phyloP scores from a whole-genome alignment of 2,888 invertebrate genomes.

The Hermaeophaga mercurialis region DNA sequence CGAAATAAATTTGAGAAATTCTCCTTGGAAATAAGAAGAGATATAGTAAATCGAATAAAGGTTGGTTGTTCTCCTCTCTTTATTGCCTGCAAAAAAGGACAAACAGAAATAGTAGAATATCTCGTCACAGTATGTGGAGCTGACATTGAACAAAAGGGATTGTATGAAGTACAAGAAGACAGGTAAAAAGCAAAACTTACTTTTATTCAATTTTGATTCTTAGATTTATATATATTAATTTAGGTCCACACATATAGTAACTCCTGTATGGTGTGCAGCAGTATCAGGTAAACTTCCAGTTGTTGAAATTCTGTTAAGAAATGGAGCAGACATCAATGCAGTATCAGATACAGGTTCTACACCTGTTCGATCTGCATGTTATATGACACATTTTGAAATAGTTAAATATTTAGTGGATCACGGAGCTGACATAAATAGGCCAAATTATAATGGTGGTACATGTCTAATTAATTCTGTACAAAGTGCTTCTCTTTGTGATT shows the following conservation, averaged over 20 bases:
- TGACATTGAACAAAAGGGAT: constrained; percentile 83
- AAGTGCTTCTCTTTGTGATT: constrained; percentile 79
- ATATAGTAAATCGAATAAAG: constrained; percentile 70
- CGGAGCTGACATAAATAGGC: constrained; percentile 81
- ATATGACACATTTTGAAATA: constrained; percentile 85
- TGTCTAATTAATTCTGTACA: constrained; percentile 94
- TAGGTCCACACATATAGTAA: constrained; percentile 77
- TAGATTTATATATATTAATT: constrained; percentile 27
- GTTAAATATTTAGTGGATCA: constrained; percentile 76
- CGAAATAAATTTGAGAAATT: constrained; percentile 64
- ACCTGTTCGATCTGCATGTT: constrained; percentile 89
- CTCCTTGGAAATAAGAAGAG: constrained; percentile 65
- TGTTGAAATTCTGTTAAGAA: constrained; percentile 75
- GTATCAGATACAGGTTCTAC: constrained; percentile 87
- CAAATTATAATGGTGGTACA: constrained; percentile 91
- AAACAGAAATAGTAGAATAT: constrained; percentile 84
- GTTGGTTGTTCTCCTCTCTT: constrained; percentile 85
- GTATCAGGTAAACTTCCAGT: constrained; percentile 81
- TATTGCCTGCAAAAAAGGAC: constrained; percentile 77
- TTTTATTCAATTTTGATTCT: not conserved
- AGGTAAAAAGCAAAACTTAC: constrained; percentile 52
- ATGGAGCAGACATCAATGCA: constrained; percentile 86
- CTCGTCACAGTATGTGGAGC: constrained; percentile 81
- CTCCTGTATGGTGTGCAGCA: constrained; percentile 91
- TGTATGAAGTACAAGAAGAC: constrained; percentile 85